Percentiles rank a stretch among this genome's conserved stretches.
Conservation (phyloP, 2,888 invertebrate genomes). For the Phyllotreta cruciferae region DNA sequence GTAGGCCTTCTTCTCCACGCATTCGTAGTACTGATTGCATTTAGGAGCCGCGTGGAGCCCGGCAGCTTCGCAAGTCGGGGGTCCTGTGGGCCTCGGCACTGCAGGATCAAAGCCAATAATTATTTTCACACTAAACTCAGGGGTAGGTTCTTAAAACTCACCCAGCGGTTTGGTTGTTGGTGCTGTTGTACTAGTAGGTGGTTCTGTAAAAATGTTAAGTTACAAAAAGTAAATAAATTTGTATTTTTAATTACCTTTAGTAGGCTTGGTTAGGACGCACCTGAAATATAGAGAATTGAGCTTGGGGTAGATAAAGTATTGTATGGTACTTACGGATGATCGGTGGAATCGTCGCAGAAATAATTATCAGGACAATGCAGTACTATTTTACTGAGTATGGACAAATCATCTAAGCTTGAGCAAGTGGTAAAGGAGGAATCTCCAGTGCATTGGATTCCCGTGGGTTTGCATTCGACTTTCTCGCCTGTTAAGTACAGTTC, state of each 20-base stretch:
- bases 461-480: conserved; percentile 18
- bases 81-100: conserved; percentile 20
- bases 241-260: too few relatives aligned
- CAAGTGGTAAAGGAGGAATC: conserved; percentile 27
- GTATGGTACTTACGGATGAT: conserved; percentile 29
- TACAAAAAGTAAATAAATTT: neutral
- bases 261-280: neutral
- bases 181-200: neutral
- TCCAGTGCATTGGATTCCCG: conserved; percentile 20
- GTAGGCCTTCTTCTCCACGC: conserved; percentile 6
- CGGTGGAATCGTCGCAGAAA: conserved; percentile 19
- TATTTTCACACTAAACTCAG: too few relatives aligned
- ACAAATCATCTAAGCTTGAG: conserved; percentile 4
- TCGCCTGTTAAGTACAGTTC: neutral
- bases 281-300: neutral
- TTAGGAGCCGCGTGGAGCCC: conserved; percentile 23
- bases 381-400: conserved; percentile 14
- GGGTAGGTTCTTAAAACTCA: neutral
- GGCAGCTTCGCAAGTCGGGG: conserved; percentile 15
- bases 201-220: neutral
- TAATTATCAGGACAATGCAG: conserved; percentile 27
- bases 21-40: conserved; percentile 32
- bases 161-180: neutral
- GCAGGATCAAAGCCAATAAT: neutral
- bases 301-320: neutral